Conservation (phyloP, 2,113 vertebrate genomes). For the Limanda limanda region DNA sequence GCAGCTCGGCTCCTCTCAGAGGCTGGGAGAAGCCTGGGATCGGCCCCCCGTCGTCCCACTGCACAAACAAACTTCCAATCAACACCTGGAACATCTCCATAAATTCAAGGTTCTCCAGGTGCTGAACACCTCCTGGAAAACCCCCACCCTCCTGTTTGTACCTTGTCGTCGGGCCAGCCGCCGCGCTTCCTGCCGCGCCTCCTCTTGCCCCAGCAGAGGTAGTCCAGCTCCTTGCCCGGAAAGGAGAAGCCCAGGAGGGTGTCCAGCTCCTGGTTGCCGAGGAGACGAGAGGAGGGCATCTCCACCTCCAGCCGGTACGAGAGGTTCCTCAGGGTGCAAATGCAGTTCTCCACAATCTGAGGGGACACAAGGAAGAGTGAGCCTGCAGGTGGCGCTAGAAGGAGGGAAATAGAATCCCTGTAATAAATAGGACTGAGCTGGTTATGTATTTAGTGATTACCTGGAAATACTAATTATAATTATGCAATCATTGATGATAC, state of each 20-base stretch:
- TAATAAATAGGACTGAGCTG: background rate
- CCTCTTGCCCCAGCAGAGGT: conserved; percentile 97
- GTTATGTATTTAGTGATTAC: background rate
- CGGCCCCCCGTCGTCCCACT: conserved; percentile 95
- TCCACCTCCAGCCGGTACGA: conserved; percentile 97
- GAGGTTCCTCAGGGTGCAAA: conserved; percentile 96
- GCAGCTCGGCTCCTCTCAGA: conserved; percentile 94
- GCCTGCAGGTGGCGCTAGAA: background rate
- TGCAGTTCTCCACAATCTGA: conserved; percentile 98
- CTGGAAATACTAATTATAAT: too few species aligned
- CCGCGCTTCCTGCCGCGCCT: conserved; percentile 93
- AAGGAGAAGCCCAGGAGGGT: conserved; percentile 92
- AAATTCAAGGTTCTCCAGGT: background rate
- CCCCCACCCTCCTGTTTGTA: conserved; percentile 15
- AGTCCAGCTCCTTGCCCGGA: conserved; percentile 91
- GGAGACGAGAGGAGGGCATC: conserved; percentile 94
- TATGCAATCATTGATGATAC: too few species aligned
- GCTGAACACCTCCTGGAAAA: background rate
- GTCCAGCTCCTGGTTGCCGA: conserved; percentile 92
- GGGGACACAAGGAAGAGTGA: background rate
- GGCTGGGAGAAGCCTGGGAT: conserved; percentile 93
- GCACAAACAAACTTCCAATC: conserved; percentile 27
- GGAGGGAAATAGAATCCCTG: background rate
- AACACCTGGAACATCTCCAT: background rate
- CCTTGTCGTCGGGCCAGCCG: conserved; percentile 91